Conservation (phyloP, 2,113 vertebrate species). For the Esox niger region DNA sequence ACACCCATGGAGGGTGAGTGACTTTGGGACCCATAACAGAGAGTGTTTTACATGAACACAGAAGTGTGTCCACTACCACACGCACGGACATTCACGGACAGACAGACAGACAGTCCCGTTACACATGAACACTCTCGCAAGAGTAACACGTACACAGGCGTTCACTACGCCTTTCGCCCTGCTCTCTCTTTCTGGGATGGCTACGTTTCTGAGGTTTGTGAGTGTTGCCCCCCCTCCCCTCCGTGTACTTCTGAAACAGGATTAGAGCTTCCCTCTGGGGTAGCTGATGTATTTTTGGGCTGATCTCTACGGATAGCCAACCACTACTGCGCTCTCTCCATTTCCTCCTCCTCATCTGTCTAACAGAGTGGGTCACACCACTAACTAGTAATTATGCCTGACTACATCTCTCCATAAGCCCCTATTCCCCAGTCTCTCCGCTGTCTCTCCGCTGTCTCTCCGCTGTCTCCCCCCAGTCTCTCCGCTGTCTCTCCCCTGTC, state of each 20-base stretch:
- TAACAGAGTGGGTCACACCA: background rate
- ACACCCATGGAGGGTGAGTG: constrained; percentile 96
- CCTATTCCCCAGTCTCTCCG: too few relatives aligned
- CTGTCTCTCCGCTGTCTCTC: too few relatives aligned
- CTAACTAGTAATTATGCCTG: too few relatives aligned
- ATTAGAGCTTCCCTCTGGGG: constrained; percentile 56
- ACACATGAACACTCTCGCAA: too few relatives aligned
- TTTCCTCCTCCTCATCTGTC: constrained; percentile 7
- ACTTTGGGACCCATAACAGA: too few relatives aligned
- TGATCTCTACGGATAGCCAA: constrained; percentile 53
- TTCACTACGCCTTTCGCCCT: background rate
- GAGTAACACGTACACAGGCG: constrained; percentile 20
- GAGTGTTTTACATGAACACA: background rate
- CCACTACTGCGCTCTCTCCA: constrained; percentile 37
- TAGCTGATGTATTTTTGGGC: constrained; percentile 64
- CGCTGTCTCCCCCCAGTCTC: constrained; percentile 8
- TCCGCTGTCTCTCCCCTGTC: constrained; percentile 1
- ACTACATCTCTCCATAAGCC: too few relatives aligned
- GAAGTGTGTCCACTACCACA: constrained; percentile 15
- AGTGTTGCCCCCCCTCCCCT: constrained; percentile 28
- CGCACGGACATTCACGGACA: background rate
- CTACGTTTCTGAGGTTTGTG: constrained; percentile 42
- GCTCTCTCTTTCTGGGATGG: constrained; percentile 18
- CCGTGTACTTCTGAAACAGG: constrained; percentile 57
- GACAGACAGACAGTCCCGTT: constrained; percentile 10